Evolutionary conservation across 2,888 invertebrate genomes (phyloP), one percentile per base, ranked within the genome.

Genomic region (Meteorus colon): DNA sequence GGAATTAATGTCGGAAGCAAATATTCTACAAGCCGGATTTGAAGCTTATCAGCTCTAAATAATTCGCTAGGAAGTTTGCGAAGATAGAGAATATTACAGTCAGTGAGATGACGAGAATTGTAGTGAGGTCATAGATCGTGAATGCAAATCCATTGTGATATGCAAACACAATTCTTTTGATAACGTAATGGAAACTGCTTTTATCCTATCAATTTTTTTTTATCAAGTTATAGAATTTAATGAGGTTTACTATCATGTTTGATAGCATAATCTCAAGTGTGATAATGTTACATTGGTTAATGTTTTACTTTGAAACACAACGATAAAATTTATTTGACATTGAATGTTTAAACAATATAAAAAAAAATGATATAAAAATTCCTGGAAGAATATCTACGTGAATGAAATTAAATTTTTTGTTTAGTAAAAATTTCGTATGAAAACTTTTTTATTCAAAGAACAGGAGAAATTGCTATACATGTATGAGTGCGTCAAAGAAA

Each of bases 1-100:
- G 16, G n/a, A 48, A 60, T 60, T 12, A 60, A 60, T 60, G 24
- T n/a, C 29, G 59, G 59, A 60, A 60, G 59, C 19, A 60, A 29
- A 29, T 60, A 60, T 14, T 4, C 8, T 12, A 60, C 59, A 60
- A 60, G 59, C 59, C 27, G 59, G 59, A 60, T 60, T 60, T 48
- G n/a, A 19, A 60, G 59, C 10, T 60, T 60, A 60, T 10, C 3
- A 12, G 16, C 6, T 60, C n/a, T 5, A 60, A 60, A 27, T 60
- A 27, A 60, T 60, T 29, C 19, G 24, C 59, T 2, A 12, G 24
- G n/a, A 60, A 60, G 29, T 29, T 27, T 60, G 24, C 29, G 10
- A 27, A 60, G 59, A 29, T 60, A 19, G 24, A 24, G 14, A 34
- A 34, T 27, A 27, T 12, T n/a, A n/a, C 5, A 55, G 55, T 24